A percentile compares a stretch with the other conserved stretches of the same genome.
Evolutionary conservation across 2,113 vertebrate species (phyloP).

Genomic region (Monopterus albus): DNA sequence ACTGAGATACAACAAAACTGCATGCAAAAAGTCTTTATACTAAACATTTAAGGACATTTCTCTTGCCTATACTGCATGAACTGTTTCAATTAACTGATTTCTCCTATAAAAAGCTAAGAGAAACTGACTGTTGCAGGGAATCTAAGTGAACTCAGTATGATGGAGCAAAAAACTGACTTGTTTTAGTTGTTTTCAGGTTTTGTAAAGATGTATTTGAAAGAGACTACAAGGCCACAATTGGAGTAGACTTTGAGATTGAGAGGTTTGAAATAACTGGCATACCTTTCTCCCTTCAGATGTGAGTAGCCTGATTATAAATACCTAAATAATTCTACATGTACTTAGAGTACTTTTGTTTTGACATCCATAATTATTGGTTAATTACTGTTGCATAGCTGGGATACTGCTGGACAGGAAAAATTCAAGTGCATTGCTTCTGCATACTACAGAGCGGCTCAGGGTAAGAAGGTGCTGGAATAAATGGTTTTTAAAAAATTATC

Average conservation of each 20-base stretch:
- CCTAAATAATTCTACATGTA: neutral
- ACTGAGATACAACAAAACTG: neutral
- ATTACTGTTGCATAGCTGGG: conserved; percentile 85
- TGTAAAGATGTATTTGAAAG: conserved; percentile 90
- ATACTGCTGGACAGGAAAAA: conserved; percentile 95
- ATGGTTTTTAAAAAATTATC: neutral
- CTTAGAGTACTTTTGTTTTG: neutral
- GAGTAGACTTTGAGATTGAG: conserved; percentile 95
- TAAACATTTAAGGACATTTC: neutral
- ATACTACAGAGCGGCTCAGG: conserved; percentile 92
- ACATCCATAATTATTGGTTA: neutral
- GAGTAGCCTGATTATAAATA: conserved; percentile 63
- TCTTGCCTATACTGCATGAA: no score
- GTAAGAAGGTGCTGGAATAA: conserved; percentile 69
- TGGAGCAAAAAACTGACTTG: neutral
- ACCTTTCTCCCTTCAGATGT: conserved; percentile 92
- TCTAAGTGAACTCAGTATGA: neutral
- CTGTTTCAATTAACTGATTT: neutral
- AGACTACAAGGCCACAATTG: conserved; percentile 94
- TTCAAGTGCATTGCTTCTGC: conserved; percentile 95
- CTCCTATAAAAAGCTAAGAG: neutral
- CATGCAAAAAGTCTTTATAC: neutral
- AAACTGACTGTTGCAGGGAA: neutral
- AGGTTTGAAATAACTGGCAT: conserved; percentile 89
- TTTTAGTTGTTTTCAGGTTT: conserved; percentile 80